Evolutionary conservation across 2,888 invertebrate genomes (phyloP), one percentile per base, ranked within the genome.

Genomic region (Cephonodes hylas): DNA sequence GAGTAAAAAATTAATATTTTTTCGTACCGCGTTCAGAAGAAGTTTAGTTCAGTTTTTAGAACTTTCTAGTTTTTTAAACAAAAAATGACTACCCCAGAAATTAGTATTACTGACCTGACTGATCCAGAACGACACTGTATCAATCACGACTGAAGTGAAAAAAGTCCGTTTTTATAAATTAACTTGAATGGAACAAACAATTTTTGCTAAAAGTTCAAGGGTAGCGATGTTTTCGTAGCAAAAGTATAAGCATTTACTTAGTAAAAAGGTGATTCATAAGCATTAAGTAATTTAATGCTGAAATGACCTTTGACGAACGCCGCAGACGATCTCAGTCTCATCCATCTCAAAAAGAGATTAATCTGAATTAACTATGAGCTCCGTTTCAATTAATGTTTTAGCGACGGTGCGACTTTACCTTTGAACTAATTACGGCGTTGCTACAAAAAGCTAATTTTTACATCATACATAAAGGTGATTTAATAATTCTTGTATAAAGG

Each of bases 331-430:
- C 31, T 27, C 27, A 15, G 31, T 31, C 31, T 53, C 31, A 53
- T 53, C 53, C 31, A 31, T 31, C 31, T 53, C 31, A 53, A 27
- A 31, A 44, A 44, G 31, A 31, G 31, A 53, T 53, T 53, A 53
- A 31, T 53, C 31, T 18, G 53, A 53, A 31, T 27, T 48, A 48
- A 48, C 48, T 18, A 27, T 53, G 18, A 53, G 18, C 31, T 53
- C 53, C 31, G 31, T 53, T 53, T 53, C 31, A 53, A 53, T 53
- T 53, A 53, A 53, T 31, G 27, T 53, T 53, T 31, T 15, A 27
- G 27, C 3, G 53, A 18, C 27, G 13, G n/a, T 8, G 31, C 31
- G 10, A 31, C 31, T 10, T 53, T 53, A 53, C 53, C 53, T 53
- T 31, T 4, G 27, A 48, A 53, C 48, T 27, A 53, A 53, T 53